A percentile compares a stretch with the other conserved stretches of the same genome.
Evolutionary conservation across 2,113 vertebrate genomes (phyloP).

Genomic region (Paracanthobrama guichenoti): DNA sequence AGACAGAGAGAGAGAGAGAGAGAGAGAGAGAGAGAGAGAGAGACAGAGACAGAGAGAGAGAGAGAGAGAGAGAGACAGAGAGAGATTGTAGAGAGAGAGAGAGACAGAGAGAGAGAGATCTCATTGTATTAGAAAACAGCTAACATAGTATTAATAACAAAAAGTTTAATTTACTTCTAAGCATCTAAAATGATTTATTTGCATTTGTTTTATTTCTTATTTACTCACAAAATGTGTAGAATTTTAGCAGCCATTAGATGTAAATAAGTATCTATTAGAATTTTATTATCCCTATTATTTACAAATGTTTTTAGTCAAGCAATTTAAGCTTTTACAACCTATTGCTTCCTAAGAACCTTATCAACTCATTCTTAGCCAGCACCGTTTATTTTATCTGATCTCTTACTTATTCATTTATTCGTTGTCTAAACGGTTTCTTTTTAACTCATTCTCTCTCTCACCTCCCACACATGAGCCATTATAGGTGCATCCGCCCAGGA

Average conservation of each 20-base stretch:
- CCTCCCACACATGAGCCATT: constrained; percentile 88
- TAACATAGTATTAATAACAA: background rate
- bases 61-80: constrained; percentile 47
- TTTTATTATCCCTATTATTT: background rate
- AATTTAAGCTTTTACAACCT: too few relatives aligned
- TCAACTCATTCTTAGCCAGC: too few relatives aligned
- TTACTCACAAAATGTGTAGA: background rate
- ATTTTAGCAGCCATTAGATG: background rate
- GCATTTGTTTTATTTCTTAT: background rate
- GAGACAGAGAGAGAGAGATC: too few relatives aligned
- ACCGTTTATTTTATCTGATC: background rate
- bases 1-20: constrained; percentile 27
- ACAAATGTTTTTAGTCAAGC: background rate
- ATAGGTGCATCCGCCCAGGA: constrained; percentile 88
- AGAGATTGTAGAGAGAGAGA: too few relatives aligned
- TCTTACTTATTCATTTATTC: background rate
- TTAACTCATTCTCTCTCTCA: constrained; percentile 54
- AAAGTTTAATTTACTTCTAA: background rate
- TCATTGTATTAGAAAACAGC: background rate
- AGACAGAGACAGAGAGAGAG: too few relatives aligned
- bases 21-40: too few relatives aligned
- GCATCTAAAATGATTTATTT: background rate
- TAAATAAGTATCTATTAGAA: background rate
- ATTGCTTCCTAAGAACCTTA: background rate
- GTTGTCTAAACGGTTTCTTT: background rate